Base-by-base conservation (phyloP, 2,113 vertebrate genomes). In the Sander vitreus region DNA sequence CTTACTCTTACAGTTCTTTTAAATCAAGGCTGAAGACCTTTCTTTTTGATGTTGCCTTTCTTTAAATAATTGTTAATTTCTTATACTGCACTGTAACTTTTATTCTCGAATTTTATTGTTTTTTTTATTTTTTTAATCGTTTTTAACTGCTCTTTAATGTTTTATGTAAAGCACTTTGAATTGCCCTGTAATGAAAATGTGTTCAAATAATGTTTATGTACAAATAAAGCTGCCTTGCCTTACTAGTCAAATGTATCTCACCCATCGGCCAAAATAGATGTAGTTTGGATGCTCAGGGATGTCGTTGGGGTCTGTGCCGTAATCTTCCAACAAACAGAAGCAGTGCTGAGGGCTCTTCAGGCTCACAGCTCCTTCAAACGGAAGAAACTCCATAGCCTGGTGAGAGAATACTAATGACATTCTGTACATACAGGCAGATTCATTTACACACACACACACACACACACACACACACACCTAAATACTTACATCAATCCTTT, bases 241-340 rank as follows among this genome's bases (percentile, higher is more conserved):
- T 27, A 30, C 55, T n/a, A 2, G 1, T 64, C 3, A 43, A 45
- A 23, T 5, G 21, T n/a, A 14, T 94, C 97, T 94, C 86, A 99
- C 98, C 97, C 98, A 99, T 96, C 98, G 96, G 78, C 98, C 98
- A 93, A 99, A 99, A 93, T 97, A 99, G 51, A 98, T 85, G 83
- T 96, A 89, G 85, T 95, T 70, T 30, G 98, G 98, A 18, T 97
- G 89, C 19, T 98, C 95, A 0, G 97, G 97, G 80, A 97, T 96
- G 21, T 95, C 88, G 78, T 99, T 99, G 73, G 97, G 97, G 82
- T 99, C 96, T 76, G 95, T 94, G 80, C 98, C 98, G 81, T 99
- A 98, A 92, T 99, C 97, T 87, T 99, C 98, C 73, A 99, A 83
- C 92, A 99, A 88, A 88, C 96, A 98, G 90, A 99, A 99, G 74